phyloP scores from a whole-genome alignment of 1,140 invertebrate genomes.

The Drosophila pandora region DNA sequence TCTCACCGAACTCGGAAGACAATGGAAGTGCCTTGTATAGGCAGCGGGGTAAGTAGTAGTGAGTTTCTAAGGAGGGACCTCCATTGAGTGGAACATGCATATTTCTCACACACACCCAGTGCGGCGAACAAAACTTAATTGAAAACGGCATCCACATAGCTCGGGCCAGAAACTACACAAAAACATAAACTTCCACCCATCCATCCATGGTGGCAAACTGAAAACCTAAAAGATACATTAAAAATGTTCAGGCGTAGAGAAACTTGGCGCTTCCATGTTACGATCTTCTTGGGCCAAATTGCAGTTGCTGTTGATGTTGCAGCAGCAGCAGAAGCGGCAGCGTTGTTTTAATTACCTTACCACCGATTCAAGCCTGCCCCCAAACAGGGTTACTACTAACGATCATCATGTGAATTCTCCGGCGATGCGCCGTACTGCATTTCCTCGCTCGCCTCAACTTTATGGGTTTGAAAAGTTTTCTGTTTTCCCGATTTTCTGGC shows the following conservation, averaged over 20 bases:
- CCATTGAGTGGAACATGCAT: slow-evolving; percentile 54
- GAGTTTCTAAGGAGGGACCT: slow-evolving; percentile 45
- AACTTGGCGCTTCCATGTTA: slow-evolving; percentile 62
- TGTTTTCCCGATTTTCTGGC: slow-evolving; percentile 16
- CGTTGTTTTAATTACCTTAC: slow-evolving; percentile 53
- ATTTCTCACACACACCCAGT: slow-evolving; percentile 56
- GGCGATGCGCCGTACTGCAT: slow-evolving; percentile 27
- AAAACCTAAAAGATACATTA: slow-evolving; percentile 60
- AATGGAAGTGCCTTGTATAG: slow-evolving; percentile 37
- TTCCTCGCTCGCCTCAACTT: slow-evolving; percentile 32
- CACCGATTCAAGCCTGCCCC: slow-evolving; percentile 37
- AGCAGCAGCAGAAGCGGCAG: slow-evolving; percentile 19
- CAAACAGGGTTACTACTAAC: slow-evolving; percentile 43
- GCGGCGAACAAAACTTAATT: slow-evolving; percentile 42
- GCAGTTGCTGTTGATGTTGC: slow-evolving; percentile 18
- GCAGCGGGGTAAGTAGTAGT: neutral
- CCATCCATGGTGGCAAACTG: slow-evolving; percentile 24
- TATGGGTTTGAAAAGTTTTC: slow-evolving; percentile 13
- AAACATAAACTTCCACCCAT: slow-evolving; percentile 12
- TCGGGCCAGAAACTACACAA: slow-evolving; percentile 20
- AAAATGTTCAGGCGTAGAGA: slow-evolving; percentile 63
- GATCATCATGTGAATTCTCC: slow-evolving; percentile 56
- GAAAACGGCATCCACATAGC: slow-evolving; percentile 48
- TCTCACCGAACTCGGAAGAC: slow-evolving; percentile 32
- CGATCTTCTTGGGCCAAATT: slow-evolving; percentile 47